Conservation (phyloP, 2,113 vertebrate species). For the Pterocles gutturalis region DNA sequence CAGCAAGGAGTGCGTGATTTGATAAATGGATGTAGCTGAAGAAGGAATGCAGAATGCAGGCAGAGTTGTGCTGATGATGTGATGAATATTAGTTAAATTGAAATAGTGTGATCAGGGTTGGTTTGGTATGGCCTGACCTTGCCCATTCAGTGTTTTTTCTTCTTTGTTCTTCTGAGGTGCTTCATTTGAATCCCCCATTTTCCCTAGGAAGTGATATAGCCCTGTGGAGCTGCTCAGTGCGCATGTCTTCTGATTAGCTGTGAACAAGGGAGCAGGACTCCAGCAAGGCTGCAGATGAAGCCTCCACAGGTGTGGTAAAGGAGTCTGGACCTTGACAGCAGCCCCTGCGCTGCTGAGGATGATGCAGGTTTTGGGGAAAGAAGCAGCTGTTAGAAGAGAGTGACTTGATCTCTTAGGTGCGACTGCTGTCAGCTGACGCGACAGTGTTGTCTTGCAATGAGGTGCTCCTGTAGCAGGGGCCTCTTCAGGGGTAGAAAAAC, state of each 20-base stretch:
- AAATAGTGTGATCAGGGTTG: neutral
- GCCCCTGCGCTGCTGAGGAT: neutral
- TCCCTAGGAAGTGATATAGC: neutral
- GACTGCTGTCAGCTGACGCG: neutral
- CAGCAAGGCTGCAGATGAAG: neutral
- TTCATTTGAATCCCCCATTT: neutral
- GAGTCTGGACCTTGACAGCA: neutral
- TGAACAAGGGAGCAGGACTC: neutral
- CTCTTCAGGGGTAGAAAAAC: neutral
- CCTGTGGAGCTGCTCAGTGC: neutral
- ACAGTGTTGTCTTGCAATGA: neutral
- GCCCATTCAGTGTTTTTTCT: neutral
- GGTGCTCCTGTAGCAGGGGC: neutral
- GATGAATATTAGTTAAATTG: neutral
- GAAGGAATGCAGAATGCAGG: neutral
- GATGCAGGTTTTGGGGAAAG: neutral
- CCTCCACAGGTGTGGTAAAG: neutral
- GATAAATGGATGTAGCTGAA: neutral
- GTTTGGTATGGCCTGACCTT: neutral
- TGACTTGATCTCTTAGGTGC: neutral
- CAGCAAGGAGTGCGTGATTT: slow-evolving; percentile 6
- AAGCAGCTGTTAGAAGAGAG: neutral
- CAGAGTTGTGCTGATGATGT: neutral
- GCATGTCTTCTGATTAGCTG: neutral
- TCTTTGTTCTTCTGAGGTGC: neutral